Evolutionary conservation across 1,140 invertebrate genomes (phyloP).

Genomic region (Streblospio benedicti): DNA sequence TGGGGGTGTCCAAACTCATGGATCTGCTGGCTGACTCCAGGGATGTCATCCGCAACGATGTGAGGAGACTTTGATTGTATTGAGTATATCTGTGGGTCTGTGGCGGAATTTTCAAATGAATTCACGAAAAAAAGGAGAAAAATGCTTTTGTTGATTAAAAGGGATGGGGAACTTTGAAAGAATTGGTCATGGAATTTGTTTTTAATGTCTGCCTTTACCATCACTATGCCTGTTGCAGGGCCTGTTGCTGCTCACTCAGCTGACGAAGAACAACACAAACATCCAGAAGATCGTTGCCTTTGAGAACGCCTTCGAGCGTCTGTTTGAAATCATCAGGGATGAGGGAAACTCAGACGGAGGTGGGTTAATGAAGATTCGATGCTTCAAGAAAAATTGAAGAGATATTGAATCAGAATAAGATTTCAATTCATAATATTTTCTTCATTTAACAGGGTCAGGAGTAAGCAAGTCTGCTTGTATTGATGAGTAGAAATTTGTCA

Average conservation of each 20-base stretch:
- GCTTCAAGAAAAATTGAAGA: too few relatives aligned
- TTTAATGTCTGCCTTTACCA: background rate
- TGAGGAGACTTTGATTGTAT: too few relatives aligned
- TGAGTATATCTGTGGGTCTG: background rate
- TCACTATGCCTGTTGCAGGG: slow-evolving; percentile 55
- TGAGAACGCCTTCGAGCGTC: slow-evolving; percentile 93
- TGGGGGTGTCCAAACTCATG: slow-evolving; percentile 96
- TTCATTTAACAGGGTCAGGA: too few relatives aligned
- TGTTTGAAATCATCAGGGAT: slow-evolving; percentile 84
- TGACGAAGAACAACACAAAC: slow-evolving; percentile 92
- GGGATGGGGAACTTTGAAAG: background rate
- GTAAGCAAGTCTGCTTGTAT: too few relatives aligned
- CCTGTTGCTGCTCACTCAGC: slow-evolving; percentile 78
- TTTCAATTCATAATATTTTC: too few relatives aligned
- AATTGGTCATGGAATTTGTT: background rate
- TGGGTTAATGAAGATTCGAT: slow-evolving; percentile 20
- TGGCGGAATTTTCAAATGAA: background rate
- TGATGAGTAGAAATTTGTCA: too few relatives aligned
- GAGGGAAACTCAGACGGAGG: slow-evolving; percentile 87
- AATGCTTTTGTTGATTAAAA: background rate
- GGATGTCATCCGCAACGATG: slow-evolving; percentile 95
- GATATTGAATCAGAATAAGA: too few relatives aligned
- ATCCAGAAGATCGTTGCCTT: slow-evolving; percentile 99
- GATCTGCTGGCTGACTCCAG: slow-evolving; percentile 85
- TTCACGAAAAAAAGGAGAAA: background rate